Conservation (phyloP, 1,140 invertebrate genomes). For the Helicoverpa armigera region DNA sequence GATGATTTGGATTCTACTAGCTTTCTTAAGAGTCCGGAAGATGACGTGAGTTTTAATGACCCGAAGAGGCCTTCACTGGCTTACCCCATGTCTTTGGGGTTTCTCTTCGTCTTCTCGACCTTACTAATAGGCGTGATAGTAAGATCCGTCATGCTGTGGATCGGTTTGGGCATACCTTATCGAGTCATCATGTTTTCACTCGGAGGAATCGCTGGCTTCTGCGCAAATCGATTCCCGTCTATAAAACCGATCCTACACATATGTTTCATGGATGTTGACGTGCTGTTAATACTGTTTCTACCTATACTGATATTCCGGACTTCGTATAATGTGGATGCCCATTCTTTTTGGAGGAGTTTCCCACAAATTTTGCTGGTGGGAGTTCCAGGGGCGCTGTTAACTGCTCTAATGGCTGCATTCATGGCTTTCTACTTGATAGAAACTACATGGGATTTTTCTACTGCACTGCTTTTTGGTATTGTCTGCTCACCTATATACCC, state of each 20-base stretch:
- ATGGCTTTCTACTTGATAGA: conserved; percentile 78
- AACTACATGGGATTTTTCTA: conserved; percentile 73
- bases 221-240: conserved; percentile 65
- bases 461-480: conserved; percentile 74
- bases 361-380: conserved; percentile 77
- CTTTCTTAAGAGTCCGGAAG: conserved; percentile 10
- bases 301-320: conserved; percentile 76
- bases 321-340: conserved; percentile 74
- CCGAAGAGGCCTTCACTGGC: conserved; percentile 61
- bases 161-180: conserved; percentile 70
- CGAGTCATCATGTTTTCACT: conserved; percentile 76
- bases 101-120: conserved; percentile 73
- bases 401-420: conserved; percentile 70
- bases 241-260: conserved; percentile 73
- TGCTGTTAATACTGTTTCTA: conserved; percentile 68
- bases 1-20: background rate
- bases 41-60: conserved; percentile 60
- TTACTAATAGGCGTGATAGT: conserved; percentile 72
- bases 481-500: conserved; percentile 79
- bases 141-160: conserved; percentile 72
- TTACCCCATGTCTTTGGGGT: conserved; percentile 68
- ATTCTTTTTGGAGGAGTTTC: conserved; percentile 78
- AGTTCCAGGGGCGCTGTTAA: conserved; percentile 72
- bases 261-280: conserved; percentile 74
- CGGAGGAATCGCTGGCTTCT: conserved; percentile 72